phyloP scores from a whole-genome alignment of 2,888 invertebrate species.

The Xylota segnis region DNA sequence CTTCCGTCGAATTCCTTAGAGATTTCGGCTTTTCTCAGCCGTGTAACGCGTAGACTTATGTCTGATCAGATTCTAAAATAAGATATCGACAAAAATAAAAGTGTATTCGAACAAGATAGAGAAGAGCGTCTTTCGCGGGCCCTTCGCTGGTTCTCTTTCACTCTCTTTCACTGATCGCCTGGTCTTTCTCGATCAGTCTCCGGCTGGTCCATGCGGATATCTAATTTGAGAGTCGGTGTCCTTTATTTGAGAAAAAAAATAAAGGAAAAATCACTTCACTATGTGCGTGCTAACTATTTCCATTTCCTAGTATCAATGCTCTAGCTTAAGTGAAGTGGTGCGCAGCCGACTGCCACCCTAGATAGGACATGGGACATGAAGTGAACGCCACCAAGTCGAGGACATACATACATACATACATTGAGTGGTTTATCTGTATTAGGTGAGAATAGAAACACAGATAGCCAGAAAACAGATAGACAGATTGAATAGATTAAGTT shows the following conservation, averaged over 20 bases:
- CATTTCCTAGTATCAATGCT: conserved; percentile 39
- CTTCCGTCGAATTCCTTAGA: conserved; percentile 56
- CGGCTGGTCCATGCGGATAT: conserved; percentile 71
- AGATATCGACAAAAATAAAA: conserved; percentile 74
- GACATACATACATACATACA: conserved; percentile 9
- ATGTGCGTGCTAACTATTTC: conserved; percentile 29
- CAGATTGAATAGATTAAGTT: conserved; percentile 55
- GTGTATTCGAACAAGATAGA: conserved; percentile 44
- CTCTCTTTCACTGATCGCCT: background rate
- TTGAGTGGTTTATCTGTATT: too few species aligned
- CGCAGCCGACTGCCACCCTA: conserved; percentile 43
- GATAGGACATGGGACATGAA: conserved; percentile 50
- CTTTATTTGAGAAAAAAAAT: conserved; percentile 46
- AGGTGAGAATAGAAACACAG: conserved; percentile 66
- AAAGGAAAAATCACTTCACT: conserved; percentile 36
- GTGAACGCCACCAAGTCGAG: conserved; percentile 39
- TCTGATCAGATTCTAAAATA: conserved; percentile 76
- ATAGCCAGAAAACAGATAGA: conserved; percentile 50
- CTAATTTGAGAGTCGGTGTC: conserved; percentile 74
- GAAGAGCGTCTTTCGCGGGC: conserved; percentile 38
- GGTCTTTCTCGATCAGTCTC: conserved; percentile 50
- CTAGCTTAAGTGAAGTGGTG: conserved; percentile 32
- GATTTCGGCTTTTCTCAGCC: conserved; percentile 52
- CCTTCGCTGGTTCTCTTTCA: conserved; percentile 38
- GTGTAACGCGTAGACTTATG: conserved; percentile 54